Conservation (phyloP, 2,888 invertebrate species). For the Abrostola tripartita region DNA sequence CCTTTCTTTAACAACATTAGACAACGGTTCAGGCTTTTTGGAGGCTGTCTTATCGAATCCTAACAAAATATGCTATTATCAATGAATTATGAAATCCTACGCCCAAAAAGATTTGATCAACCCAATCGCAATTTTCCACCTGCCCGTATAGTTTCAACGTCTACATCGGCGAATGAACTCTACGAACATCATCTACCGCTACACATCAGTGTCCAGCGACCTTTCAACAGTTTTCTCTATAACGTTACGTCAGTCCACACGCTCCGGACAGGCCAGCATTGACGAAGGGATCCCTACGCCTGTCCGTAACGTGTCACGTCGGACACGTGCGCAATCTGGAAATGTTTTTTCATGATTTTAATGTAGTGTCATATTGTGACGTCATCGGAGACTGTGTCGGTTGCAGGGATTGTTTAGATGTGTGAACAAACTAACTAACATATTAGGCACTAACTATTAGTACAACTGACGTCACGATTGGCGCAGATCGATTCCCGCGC, state of each 20-base stretch:
- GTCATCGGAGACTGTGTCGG: slow-evolving; percentile 1
- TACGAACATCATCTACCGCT: neutral
- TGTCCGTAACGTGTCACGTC: slow-evolving; percentile 32
- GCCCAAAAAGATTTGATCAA: too few relatives aligned
- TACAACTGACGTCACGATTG: too few relatives aligned
- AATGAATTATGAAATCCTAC: too few relatives aligned
- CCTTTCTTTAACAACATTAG: too few relatives aligned
- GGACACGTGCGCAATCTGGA: slow-evolving; percentile 9
- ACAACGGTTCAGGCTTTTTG: too few relatives aligned
- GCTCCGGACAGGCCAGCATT: slow-evolving; percentile 25
- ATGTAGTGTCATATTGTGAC: slow-evolving; percentile 11
- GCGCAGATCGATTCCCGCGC: too few relatives aligned
- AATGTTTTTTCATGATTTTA: slow-evolving; percentile 26
- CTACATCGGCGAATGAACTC: too few relatives aligned
- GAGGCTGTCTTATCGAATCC: too few relatives aligned
- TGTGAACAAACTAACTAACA: neutral
- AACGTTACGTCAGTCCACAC: slow-evolving; percentile 28
- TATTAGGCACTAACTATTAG: too few relatives aligned
- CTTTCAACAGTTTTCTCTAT: slow-evolving; percentile 3
- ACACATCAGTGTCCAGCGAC: slow-evolving; percentile 6
- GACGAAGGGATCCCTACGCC: slow-evolving; percentile 38
- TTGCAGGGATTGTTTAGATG: slow-evolving; percentile 1
- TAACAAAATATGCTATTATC: too few relatives aligned
- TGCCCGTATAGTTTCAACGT: too few relatives aligned
- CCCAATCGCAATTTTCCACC: too few relatives aligned